These are phyloP conservation scores for Drosophila eugracilis DNA, from an alignment of 1,140 invertebrate genomes.

Conservation along the genomic window DNA sequence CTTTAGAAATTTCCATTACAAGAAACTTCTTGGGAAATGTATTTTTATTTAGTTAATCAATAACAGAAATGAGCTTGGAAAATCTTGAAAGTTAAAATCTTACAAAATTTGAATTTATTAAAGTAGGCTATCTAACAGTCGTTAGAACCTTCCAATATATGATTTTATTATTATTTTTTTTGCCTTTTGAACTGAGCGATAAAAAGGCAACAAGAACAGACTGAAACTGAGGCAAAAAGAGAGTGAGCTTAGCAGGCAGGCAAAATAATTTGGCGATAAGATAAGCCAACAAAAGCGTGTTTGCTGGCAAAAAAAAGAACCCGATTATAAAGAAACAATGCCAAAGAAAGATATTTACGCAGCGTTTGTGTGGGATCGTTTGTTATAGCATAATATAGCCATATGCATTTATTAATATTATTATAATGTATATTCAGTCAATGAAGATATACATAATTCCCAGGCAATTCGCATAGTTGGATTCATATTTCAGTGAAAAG, in stretches of 20 bases:
- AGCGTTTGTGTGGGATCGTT: slow-evolving; percentile 5
- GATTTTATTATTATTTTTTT: slow-evolving; percentile 55
- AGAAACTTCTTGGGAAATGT: too few relatives aligned
- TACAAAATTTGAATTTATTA: background rate
- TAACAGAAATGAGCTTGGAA: too few relatives aligned
- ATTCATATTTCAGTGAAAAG: slow-evolving; percentile 78
- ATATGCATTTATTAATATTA: slow-evolving; percentile 31
- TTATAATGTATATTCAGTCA: slow-evolving; percentile 36
- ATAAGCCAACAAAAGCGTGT: slow-evolving; percentile 62
- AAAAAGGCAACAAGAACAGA: slow-evolving; percentile 51
- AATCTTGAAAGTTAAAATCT: too few relatives aligned
- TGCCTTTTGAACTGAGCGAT: slow-evolving; percentile 68
- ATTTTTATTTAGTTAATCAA: background rate
- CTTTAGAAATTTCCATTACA: slow-evolving; percentile 1
- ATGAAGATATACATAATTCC: slow-evolving; percentile 55
- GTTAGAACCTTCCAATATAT: slow-evolving; percentile 12
- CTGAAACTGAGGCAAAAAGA: too few relatives aligned
- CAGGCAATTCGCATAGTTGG: slow-evolving; percentile 42
- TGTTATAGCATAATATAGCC: slow-evolving; percentile 10
- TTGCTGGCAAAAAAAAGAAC: slow-evolving; percentile 19
- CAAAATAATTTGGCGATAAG: slow-evolving; percentile 65
- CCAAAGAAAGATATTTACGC: slow-evolving; percentile 17
- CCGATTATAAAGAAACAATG: slow-evolving; percentile 11
- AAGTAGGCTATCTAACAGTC: slow-evolving; percentile 22
- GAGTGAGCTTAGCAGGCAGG: slow-evolving; percentile 1